Conservation (phyloP, 2,113 vertebrate genomes). For the Zootoca vivipara region DNA sequence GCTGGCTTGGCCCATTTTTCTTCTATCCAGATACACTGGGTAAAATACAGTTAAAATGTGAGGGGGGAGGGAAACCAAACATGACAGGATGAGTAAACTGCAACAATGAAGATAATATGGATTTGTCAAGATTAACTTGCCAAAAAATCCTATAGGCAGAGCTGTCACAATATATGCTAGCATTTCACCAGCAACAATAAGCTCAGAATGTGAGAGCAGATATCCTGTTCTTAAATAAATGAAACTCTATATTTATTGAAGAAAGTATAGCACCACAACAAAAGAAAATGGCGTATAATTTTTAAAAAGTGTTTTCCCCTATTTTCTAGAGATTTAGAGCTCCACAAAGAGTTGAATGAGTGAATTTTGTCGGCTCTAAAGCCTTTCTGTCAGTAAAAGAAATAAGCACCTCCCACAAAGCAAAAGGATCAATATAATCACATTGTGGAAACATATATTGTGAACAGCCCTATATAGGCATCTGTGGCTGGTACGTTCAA, state of each 20-base stretch:
- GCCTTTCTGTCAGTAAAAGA: conserved; percentile 42
- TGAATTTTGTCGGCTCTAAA: conserved; percentile 48
- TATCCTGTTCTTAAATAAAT: conserved; percentile 44
- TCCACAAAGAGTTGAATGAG: conserved; percentile 56
- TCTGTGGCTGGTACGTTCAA: background rate
- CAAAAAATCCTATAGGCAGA: conserved; percentile 43
- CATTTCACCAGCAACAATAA: conserved; percentile 26
- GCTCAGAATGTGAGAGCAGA: conserved; percentile 21
- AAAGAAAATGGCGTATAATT: conserved; percentile 59
- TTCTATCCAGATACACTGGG: background rate
- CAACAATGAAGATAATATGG: background rate
- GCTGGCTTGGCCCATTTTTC: background rate
- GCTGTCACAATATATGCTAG: conserved; percentile 9
- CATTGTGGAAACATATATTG: background rate
- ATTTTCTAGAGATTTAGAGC: conserved; percentile 39
- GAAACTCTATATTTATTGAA: conserved; percentile 37
- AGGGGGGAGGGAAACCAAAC: background rate
- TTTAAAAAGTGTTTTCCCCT: conserved; percentile 43
- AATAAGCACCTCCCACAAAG: conserved; percentile 17
- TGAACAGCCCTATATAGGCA: background rate
- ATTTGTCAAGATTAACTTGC: conserved; percentile 17
- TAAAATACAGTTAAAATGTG: background rate
- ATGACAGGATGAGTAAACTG: conserved; percentile 2
- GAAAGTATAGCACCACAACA: conserved; percentile 58
- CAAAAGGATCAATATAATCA: conserved; percentile 14